Evolutionary conservation across 2,113 vertebrate species (phyloP).

Genomic region (Regulus satrapa): DNA sequence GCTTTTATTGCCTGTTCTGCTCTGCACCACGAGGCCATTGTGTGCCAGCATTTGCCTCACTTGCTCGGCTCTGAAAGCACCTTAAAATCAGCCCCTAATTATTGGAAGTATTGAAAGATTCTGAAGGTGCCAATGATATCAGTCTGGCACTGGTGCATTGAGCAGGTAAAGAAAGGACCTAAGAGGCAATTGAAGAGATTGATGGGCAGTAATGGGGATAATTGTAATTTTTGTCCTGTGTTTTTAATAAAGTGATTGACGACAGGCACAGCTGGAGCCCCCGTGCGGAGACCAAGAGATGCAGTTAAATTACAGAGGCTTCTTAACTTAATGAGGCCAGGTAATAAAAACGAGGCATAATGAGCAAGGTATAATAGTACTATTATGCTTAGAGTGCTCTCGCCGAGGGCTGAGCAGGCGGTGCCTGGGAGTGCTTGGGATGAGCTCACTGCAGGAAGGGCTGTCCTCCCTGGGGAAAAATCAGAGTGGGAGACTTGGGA

Average conservation of each 20-base stretch:
- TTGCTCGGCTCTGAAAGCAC: background rate
- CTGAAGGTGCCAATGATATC: background rate
- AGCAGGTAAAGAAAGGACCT: slow-evolving; percentile 12
- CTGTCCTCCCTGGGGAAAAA: background rate
- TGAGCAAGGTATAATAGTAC: slow-evolving; percentile 24
- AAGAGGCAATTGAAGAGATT: slow-evolving; percentile 39
- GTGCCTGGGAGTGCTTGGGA: background rate
- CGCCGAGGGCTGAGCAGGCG: background rate
- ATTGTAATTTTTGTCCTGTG: slow-evolving; percentile 49
- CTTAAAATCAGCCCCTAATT: background rate
- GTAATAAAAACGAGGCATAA: slow-evolving; percentile 47
- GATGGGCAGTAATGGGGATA: background rate
- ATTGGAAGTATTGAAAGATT: background rate
- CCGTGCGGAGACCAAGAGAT: slow-evolving; percentile 6
- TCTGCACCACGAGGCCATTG: rapidly evolving
- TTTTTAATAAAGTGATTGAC: slow-evolving; percentile 27
- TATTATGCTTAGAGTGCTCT: background rate
- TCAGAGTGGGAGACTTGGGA: background rate
- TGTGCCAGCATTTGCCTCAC: background rate
- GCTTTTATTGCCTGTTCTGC: background rate
- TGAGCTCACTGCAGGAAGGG: background rate
- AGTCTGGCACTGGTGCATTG: background rate
- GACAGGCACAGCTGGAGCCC: slow-evolving; percentile 5
- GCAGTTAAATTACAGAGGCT: slow-evolving; percentile 55
- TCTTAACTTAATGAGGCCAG: slow-evolving; percentile 38